These are phyloP conservation scores for Smutsia temminckii DNA, from an alignment of 2,797 vertebrate species.

Conservation along the genomic window DNA sequence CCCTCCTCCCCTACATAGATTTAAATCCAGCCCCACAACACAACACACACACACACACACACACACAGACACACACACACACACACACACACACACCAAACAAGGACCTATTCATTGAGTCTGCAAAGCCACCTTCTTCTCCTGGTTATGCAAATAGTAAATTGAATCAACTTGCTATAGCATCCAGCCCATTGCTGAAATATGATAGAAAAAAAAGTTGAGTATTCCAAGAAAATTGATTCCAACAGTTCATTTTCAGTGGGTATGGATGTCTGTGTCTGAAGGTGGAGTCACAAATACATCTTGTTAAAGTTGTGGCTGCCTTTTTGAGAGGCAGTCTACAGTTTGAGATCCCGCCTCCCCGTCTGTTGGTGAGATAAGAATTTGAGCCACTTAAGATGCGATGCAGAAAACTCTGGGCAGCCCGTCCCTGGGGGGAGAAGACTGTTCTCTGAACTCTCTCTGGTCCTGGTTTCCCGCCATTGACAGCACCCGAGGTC, in stretches of 20 bases:
- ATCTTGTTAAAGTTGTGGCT: constrained; percentile 58
- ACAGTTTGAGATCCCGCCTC: not conserved
- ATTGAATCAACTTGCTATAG: constrained; percentile 72
- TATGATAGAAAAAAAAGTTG: constrained; percentile 66
- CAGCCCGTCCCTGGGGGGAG: not conserved
- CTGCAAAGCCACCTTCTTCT: constrained; percentile 71
- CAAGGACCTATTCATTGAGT: constrained; percentile 74
- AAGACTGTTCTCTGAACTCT: not conserved
- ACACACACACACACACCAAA: constrained; percentile 57
- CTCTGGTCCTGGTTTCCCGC: not conserved
- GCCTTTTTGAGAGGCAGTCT: constrained; percentile 1
- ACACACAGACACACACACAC: not conserved
- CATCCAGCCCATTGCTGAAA: constrained; percentile 68
- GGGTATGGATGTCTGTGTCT: constrained; percentile 53
- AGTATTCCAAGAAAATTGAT: constrained; percentile 74
- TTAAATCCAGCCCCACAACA: constrained; percentile 17
- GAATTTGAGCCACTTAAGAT: constrained; percentile 30
- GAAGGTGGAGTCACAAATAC: constrained; percentile 69
- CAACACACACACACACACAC: not conserved
- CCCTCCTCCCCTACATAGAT: not conserved
- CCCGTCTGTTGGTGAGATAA: constrained; percentile 13
- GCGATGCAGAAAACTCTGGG: not conserved
- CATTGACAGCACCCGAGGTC: not conserved
- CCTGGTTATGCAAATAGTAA: constrained; percentile 73
- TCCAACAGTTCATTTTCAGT: constrained; percentile 71